These are phyloP conservation scores for Choloepus didactylus DNA, from an alignment of 2,797 vertebrate species.

Conservation along the genomic window DNA sequence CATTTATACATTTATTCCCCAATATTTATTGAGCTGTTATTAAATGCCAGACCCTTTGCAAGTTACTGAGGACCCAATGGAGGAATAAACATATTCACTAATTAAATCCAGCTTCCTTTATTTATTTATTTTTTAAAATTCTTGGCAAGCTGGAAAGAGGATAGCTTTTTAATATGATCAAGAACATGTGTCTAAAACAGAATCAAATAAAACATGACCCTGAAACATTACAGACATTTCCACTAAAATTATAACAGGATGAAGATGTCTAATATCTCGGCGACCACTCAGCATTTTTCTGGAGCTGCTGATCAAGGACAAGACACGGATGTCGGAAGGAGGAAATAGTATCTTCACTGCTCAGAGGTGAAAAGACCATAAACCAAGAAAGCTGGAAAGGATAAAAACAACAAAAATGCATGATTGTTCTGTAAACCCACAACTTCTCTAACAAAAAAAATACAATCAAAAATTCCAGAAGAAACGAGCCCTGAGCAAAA, in stretches of 20 bases:
- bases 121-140: too few species aligned
- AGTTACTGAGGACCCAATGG: rapidly evolving
- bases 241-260: too few species aligned
- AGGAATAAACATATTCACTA: too few species aligned
- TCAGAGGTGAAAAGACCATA: too few species aligned
- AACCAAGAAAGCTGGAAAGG: neutral
- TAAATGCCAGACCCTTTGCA: neutral
- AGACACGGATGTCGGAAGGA: too few species aligned
- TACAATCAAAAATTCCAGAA: neutral
- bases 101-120: neutral
- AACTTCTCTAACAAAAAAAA: too few species aligned
- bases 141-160: neutral
- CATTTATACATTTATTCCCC: neutral
- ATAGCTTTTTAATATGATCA: neutral
- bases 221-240: neutral
- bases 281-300: rapidly evolving
- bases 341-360: too few species aligned
- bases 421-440: too few species aligned
- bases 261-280: neutral
- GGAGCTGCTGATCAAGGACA: neutral
- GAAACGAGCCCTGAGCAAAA: neutral
- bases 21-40: neutral
- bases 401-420: too few species aligned
- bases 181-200: neutral
- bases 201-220: neutral